Evolutionary conservation across 2,113 vertebrate species (phyloP), one percentile per base, ranked within the genome.

Genomic region (Stigmatopora nigra): DNA sequence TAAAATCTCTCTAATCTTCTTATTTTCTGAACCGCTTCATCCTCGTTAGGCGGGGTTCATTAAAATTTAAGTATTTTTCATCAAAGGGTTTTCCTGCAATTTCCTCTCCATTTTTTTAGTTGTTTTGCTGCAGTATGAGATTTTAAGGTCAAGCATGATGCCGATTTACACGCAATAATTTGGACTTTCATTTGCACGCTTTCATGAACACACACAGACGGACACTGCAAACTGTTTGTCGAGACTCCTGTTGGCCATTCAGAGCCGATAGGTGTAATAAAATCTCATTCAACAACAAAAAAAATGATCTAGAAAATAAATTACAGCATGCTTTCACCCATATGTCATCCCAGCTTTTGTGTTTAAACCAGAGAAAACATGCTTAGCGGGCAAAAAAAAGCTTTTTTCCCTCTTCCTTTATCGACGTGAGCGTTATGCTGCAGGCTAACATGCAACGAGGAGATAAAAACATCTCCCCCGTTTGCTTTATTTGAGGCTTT

Each of bases 181-280:
- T 31, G 15, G 67, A 64, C 57, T 68, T 68, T 48, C 65, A 46
- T 48, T 36, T 44, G 16, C 59, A 17, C 31, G 61, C 63, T 61
- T 55, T 49, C 20, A 61, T 53, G 63, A 41, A 45, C 38, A 61
- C 22, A 45, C 13, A 19, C 69, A 71, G 61, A 75, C 62, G 51
- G 53, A 76, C 65, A 70, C 57, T 65, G 46, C 20, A 56, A 49
- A 61, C 9, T 68, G 61, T 49, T 65, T 60, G 61, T 48, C 41
- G 47, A 75, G 61, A 49, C 51, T 69, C 72, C 69, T 20, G 46
- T 48, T 57, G 63, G 73, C 45, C 63, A 47, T 64, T 75, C 66
- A 62, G 13, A 9, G 64, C 64, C 63, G 61, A 49, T 58, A 36
- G 57, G 70, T 62, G 67, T 72, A 68, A 61, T 45, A 9, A 47